Evolutionary conservation across 2,888 invertebrate genomes (phyloP).

Genomic region (Agonum fuliginosum): DNA sequence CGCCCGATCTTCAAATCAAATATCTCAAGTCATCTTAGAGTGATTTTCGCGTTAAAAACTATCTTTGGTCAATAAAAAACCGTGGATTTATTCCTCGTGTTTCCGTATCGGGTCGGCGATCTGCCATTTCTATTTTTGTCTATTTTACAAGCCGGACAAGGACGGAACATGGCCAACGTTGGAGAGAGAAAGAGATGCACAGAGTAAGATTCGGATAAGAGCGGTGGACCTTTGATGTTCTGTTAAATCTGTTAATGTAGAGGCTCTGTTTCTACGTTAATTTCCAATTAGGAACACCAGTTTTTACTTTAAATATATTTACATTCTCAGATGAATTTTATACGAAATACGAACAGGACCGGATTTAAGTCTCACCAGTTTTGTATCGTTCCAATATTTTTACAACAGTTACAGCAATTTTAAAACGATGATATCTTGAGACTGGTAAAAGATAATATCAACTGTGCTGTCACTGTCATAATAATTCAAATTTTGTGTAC

Average conservation of each 20-base stretch:
- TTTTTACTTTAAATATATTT: slow-evolving; percentile 42
- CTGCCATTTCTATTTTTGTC: slow-evolving; percentile 42
- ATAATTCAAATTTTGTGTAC: too few relatives aligned
- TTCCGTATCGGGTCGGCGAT: background rate
- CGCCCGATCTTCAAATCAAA: too few relatives aligned
- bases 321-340: slow-evolving; percentile 38
- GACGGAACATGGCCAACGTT: background rate
- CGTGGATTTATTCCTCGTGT: background rate
- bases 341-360: too few relatives aligned
- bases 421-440: too few relatives aligned
- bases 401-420: too few relatives aligned
- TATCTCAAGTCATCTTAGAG: background rate
- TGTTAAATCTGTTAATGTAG: slow-evolving; percentile 52
- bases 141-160: slow-evolving; percentile 11
- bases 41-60: too few relatives aligned
- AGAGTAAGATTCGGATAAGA: slow-evolving; percentile 25
- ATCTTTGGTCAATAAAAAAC: too few relatives aligned
- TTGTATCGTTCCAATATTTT: too few relatives aligned
- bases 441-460: too few relatives aligned
- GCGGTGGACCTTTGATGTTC: slow-evolving; percentile 45
- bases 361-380: too few relatives aligned
- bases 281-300: slow-evolving; percentile 40
- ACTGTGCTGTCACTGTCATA: too few relatives aligned
- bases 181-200: slow-evolving; percentile 7
- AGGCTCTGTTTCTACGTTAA: slow-evolving; percentile 37